phyloP scores from a whole-genome alignment of 2,797 vertebrate species.

The Lithobates pipiens region DNA sequence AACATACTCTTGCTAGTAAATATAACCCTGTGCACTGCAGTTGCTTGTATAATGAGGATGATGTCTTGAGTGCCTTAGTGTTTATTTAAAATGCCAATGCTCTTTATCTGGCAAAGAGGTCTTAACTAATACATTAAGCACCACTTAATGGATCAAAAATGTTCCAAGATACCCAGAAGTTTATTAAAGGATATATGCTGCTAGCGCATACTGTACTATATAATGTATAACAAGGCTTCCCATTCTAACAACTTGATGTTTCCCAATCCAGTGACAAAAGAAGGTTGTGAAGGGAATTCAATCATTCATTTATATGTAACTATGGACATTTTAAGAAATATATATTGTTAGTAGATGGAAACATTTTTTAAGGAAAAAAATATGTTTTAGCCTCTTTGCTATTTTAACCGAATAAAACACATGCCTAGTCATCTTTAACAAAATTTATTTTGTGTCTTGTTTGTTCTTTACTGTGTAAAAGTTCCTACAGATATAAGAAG shows the following conservation, averaged over 20 bases:
- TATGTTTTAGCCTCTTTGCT: constrained; percentile 37
- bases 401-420: constrained; percentile 52
- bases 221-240: constrained; percentile 6
- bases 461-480: no score
- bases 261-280: neutral
- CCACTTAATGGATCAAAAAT: neutral
- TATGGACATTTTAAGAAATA: constrained; percentile 26
- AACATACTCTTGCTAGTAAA: neutral
- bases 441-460: neutral
- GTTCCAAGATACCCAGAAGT: neutral
- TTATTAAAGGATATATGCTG: constrained; percentile 12
- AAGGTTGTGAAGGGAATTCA: constrained; percentile 11
- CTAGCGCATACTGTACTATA: constrained; percentile 12
- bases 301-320: constrained; percentile 12
- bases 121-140: neutral
- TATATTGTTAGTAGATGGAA: constrained; percentile 45
- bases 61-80: constrained; percentile 50
- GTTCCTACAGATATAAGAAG: no score
- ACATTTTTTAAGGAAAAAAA: neutral
- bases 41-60: constrained; percentile 5
- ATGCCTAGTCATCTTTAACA: constrained; percentile 28
- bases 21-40: neutral
- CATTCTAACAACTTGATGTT: neutral
- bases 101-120: constrained; percentile 22
- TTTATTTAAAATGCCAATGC: constrained; percentile 20